Evolutionary conservation across 2,888 invertebrate species (phyloP), one percentile per base, ranked within the genome.

Genomic region (Diachrysia chrysitis): DNA sequence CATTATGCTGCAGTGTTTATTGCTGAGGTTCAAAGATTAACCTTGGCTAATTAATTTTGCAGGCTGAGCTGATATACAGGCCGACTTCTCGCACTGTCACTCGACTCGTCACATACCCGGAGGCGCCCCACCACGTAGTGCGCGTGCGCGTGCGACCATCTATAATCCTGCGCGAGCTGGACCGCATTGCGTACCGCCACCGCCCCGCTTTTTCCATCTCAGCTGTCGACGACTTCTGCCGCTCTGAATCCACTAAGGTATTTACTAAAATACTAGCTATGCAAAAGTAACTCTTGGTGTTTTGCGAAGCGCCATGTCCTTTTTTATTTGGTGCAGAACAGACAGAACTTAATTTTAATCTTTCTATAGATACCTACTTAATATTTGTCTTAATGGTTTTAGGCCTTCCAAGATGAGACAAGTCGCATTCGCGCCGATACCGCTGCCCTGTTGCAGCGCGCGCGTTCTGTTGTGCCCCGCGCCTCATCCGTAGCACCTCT

Each of bases 371-470:
- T n/a, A n/a, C n/a, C n/a, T 7, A 2, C 17, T n/a, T 58, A 48
- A 66, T 57, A 54, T 17, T 16, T 55, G n/a, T 19, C 2, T 23
- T 46, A 19, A 65, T 63, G 19, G 59, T 91, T 92, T 14, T 96
- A 98, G 98, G 96, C 96, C 82, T 98, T 98, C 93, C 97, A 98
- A 90, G 98, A 98, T 90, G 98, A 98, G 93, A 97, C 97, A 78
- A 97, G 97, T 87, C 96, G 97, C 84, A 98, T 98, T 89, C 97
- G 98, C 81, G 97, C 98, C 61, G 97, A 97, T 86, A 97, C 98
- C 58, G 96, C 97, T 82, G 96, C 97, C 65, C 95, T 98, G 63
- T 95, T 98, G 81, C 96, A 96, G 83, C 96, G 97, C 82, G 96
- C 98, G 79, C 97, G 98, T 87, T 96, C 97, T 54, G 97, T 97